A percentile compares a stretch with the other conserved stretches of the same genome.
These are phyloP conservation scores for Andrena hattorfiana DNA, from an alignment of 2,888 invertebrate species.

Conservation along the genomic window DNA sequence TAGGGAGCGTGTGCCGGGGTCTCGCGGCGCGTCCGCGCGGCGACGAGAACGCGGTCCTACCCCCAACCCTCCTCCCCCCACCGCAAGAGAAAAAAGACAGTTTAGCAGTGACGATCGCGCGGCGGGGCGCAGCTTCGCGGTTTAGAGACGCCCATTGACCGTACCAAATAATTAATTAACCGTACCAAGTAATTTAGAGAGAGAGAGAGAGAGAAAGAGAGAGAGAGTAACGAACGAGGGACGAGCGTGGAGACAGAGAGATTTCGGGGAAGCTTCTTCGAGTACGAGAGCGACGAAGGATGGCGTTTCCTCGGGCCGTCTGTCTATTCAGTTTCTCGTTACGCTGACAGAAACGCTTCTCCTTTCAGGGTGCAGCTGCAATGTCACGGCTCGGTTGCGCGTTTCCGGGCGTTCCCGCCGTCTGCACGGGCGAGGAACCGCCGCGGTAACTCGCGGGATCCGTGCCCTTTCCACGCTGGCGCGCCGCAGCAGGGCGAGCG, in stretches of 20 bases:
- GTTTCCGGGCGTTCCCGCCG: constrained; percentile 29
- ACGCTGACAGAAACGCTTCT: neutral
- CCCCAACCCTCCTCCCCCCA: neutral
- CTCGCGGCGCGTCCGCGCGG: neutral
- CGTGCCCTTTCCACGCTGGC: neutral
- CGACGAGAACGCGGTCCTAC: neutral
- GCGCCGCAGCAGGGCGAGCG: neutral
- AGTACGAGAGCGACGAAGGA: constrained; percentile 47
- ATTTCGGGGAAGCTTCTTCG: constrained; percentile 67
- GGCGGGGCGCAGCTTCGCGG: constrained; percentile 70
- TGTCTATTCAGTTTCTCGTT: constrained; percentile 8
- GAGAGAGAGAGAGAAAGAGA: constrained; percentile 46
- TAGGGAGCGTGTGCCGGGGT: constrained; percentile 6
- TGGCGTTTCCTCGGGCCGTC: constrained; percentile 17
- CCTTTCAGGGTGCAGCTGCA: neutral
- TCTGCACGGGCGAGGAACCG: constrained; percentile 10
- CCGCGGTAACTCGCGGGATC: neutral
- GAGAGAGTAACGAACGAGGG: constrained; percentile 45
- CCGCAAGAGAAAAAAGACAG: neutral
- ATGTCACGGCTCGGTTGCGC: constrained; percentile 9
- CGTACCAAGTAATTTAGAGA: constrained; percentile 72
- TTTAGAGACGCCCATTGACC: constrained; percentile 72
- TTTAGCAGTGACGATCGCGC: constrained; percentile 54
- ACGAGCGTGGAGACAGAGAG: constrained; percentile 35
- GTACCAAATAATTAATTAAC: constrained; percentile 80